Percentiles rank a stretch among this genome's conserved stretches.
Conservation (phyloP, 92 coral and sea anemone genomes). For the Virgularia gustaviana region DNA sequence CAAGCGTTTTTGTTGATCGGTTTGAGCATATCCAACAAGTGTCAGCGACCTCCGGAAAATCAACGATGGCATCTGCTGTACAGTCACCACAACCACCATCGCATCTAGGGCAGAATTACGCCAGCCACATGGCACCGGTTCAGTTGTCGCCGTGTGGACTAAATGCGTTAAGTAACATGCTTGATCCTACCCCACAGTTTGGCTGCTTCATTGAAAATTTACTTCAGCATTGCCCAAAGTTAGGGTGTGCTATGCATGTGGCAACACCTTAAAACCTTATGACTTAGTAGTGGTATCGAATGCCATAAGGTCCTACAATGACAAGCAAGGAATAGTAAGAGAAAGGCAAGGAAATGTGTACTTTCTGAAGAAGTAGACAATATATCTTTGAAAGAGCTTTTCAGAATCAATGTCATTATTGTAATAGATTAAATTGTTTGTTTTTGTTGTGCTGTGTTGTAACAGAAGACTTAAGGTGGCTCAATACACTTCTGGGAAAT, state of each 20-base stretch:
- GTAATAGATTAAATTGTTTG: too few species aligned
- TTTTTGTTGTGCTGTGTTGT: too few species aligned
- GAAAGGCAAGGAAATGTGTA: constrained; percentile 38
- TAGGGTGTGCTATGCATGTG: constrained; percentile 32
- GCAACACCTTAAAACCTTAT: constrained; percentile 11
- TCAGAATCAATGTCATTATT: too few species aligned
- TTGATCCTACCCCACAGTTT: constrained; percentile 17
- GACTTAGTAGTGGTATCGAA: constrained; percentile 34
- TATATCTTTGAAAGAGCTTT: too few species aligned
- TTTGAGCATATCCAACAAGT: background rate
- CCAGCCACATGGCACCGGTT: background rate
- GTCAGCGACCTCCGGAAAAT: background rate
- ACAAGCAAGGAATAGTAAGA: background rate
- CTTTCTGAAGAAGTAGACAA: too few species aligned
- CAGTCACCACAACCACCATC: background rate
- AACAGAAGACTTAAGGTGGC: too few species aligned
- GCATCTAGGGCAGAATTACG: too few species aligned
- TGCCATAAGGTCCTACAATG: constrained; percentile 6
- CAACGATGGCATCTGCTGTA: background rate
- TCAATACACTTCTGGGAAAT: too few species aligned
- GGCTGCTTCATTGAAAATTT: constrained; percentile 27
- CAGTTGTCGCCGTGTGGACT: background rate
- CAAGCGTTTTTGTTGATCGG: constrained; percentile 8
- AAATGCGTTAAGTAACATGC: background rate
- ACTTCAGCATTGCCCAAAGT: constrained; percentile 36